phyloP scores from a whole-genome alignment of 1,140 invertebrate species.

The Dendroctonus ponderosae region DNA sequence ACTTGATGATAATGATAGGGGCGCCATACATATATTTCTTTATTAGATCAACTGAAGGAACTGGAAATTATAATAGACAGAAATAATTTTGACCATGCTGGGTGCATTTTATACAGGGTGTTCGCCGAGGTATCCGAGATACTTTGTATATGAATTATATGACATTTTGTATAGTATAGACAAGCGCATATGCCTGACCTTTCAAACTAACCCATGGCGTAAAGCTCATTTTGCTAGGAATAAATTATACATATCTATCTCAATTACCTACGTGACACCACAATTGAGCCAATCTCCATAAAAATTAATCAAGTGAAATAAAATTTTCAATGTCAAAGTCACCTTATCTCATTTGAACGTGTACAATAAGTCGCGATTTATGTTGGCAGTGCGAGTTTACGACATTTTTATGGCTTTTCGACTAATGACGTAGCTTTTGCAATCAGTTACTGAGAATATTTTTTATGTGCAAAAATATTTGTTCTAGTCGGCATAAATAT shows the following conservation, averaged over 20 bases:
- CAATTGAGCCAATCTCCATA: slow-evolving; percentile 22
- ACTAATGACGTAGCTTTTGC: slow-evolving; percentile 16
- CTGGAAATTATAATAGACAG: too few species aligned
- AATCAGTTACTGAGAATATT: slow-evolving; percentile 10
- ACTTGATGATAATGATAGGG: too few species aligned
- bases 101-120: too few species aligned
- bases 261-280: slow-evolving; percentile 17
- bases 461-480: slow-evolving; percentile 17
- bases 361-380: slow-evolving; percentile 12
- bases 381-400: slow-evolving; percentile 3
- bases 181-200: background rate
- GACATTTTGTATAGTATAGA: background rate
- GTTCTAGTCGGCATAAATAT: slow-evolving; percentile 10
- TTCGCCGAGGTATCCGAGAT: too few species aligned
- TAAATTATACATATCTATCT: slow-evolving; percentile 23
- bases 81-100: too few species aligned
- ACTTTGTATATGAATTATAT: too few species aligned
- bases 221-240: background rate
- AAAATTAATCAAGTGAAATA: slow-evolving; percentile 25
- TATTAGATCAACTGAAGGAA: too few species aligned
- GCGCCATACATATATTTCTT: too few species aligned
- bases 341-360: slow-evolving; percentile 29
- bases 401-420: slow-evolving; percentile 13
- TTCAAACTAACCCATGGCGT: background rate
- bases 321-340: slow-evolving; percentile 39